Evolutionary conservation across 2,113 vertebrate species (phyloP).

Genomic region (Asarcornis scutulata): DNA sequence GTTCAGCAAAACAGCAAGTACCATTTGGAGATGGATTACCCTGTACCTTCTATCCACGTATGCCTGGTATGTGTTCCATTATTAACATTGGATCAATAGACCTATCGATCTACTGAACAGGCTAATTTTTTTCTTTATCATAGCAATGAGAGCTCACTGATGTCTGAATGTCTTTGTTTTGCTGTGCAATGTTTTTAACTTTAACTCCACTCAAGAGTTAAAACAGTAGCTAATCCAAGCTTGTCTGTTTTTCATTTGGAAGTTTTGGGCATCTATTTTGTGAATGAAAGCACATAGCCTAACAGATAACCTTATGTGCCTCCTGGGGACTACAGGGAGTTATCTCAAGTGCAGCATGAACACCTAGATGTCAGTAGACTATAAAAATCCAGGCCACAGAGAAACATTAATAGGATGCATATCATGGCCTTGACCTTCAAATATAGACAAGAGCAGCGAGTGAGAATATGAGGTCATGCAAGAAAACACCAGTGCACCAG

Average conservation of each 20-base stretch:
- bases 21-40: slow-evolving; percentile 1
- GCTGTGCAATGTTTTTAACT: neutral
- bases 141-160: neutral
- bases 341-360: neutral
- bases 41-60: neutral
- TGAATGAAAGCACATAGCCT: neutral
- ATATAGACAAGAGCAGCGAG: neutral
- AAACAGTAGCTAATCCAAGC: neutral
- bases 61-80: neutral
- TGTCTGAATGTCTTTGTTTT: neutral
- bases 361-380: neutral
- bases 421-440: neutral
- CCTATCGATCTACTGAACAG: neutral
- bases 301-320: neutral
- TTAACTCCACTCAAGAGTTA: neutral
- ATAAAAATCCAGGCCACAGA: neutral
- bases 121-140: neutral
- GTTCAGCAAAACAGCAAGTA: neutral
- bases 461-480: neutral
- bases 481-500: neutral
- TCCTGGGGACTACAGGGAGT: neutral
- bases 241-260: neutral
- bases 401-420: neutral
- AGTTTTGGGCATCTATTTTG: neutral
- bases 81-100: slow-evolving; percentile 8